Evolutionary conservation across 2,797 vertebrate species (phyloP), one percentile per base, ranked within the genome.

Genomic region (Lacerta viridis): DNA sequence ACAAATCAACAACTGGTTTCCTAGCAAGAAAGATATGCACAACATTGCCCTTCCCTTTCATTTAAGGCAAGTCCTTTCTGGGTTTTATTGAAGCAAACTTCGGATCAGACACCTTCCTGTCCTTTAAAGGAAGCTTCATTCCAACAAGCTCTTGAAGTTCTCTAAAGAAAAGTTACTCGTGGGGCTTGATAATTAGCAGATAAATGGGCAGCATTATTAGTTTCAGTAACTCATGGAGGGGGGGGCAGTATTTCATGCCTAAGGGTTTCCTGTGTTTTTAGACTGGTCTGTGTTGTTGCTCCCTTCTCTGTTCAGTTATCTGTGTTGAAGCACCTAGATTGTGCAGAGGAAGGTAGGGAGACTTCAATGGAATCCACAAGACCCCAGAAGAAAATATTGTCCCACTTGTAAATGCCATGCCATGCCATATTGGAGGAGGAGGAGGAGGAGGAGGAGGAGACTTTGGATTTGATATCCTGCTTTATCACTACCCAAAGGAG

Each of bases 1-100:
- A 84, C 66, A 72, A 25, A 2, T 87, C 84, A 88, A 41, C 90
- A 93, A 39, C 69, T 77, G 80, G 43, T 88, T 87, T 93, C 94
- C 85, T 88, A 93, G 88, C 83, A 92, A 94, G 55, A 59, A 82
- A 61, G 75, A 75, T 82, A 55, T 33, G 76, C 71, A 78, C 71
- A 92, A 85, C 13, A 59, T 0, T 83, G 55, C 69, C 33, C n/a
- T 43, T 94, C 61, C 29, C 87, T 92, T 92, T 94, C 76, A 92
- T 92, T 2, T n/a, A 78, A 59, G 7, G 0, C 20, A 64, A 64
- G 20, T 64, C 59, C 93, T n/a, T 55, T 7, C 59, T 5, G 89
- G 74, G 61, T 88, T 85, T 92, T 89, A 86, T 75, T 78, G 33
- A 79, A 15, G 5, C 76, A 80, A 82, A 75, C 89, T 91, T 91